Evolutionary conservation across 2,113 vertebrate species (phyloP).

Genomic region (Aspiorhynchus laticeps): DNA sequence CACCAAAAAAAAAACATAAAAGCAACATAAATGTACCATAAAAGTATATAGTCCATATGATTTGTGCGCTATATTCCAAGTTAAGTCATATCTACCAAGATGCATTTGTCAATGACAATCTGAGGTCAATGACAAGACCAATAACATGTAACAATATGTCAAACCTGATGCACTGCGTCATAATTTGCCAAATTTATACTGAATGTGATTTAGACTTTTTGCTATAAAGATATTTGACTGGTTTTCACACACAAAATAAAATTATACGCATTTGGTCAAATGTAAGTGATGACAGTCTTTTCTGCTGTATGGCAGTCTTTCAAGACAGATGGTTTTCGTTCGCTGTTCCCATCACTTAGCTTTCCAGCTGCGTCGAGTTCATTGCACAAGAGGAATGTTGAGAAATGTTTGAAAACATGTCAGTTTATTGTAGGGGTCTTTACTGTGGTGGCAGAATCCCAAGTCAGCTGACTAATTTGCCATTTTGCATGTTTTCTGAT

Average conservation of each 20-base stretch:
- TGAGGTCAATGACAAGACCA: not conserved
- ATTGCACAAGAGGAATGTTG: not conserved
- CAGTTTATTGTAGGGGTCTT: not conserved
- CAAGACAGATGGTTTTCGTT: not conserved
- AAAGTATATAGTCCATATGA: not conserved
- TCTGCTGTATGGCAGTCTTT: not conserved
- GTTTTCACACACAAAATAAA: not conserved
- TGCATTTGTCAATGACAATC: not conserved
- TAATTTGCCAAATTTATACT: not conserved
- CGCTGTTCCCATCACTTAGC: not conserved
- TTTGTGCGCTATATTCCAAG: not conserved
- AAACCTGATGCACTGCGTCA: not conserved
- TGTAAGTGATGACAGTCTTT: not conserved
- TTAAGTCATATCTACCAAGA: not conserved
- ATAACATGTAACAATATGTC: not conserved
- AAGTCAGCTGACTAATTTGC: not conserved
- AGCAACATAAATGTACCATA: conserved; percentile 5
- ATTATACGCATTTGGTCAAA: not conserved
- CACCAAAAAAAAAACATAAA: not conserved
- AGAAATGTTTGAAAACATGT: conserved; percentile 2
- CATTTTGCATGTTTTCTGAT: not conserved
- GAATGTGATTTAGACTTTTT: not conserved
- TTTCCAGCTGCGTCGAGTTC: not conserved
- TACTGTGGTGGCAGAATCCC: not conserved
- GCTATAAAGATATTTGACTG: not conserved